Percentiles rank a stretch among this genome's conserved stretches.
Evolutionary conservation across 2,113 vertebrate species (phyloP).

Genomic region (Xenopus tropicalis): DNA sequence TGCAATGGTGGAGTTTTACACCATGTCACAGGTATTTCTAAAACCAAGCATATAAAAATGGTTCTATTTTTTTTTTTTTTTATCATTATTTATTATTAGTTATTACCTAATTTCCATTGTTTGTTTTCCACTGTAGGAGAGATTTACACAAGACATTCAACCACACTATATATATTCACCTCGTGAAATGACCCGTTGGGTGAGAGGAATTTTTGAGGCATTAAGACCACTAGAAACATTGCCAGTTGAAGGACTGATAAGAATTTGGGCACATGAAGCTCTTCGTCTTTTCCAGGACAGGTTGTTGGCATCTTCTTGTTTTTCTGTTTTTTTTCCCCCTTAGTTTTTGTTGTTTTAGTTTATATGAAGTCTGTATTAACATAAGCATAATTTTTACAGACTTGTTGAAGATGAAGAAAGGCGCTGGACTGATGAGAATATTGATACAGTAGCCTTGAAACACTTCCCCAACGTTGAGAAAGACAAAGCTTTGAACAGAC

Average conservation of each 20-base stretch:
- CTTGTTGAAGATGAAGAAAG: slow-evolving; percentile 95
- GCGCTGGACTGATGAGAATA: slow-evolving; percentile 98
- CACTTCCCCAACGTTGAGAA: slow-evolving; percentile 97
- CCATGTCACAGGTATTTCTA: slow-evolving; percentile 90
- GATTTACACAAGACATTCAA: slow-evolving; percentile 96
- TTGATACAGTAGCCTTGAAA: slow-evolving; percentile 89
- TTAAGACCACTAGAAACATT: slow-evolving; percentile 91
- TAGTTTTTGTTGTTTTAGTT: not conserved
- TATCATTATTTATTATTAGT: not conserved
- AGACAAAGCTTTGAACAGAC: slow-evolving; percentile 86
- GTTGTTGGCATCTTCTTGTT: slow-evolving; percentile 53
- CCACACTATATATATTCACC: slow-evolving; percentile 98
- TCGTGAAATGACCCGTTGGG: slow-evolving; percentile 98
- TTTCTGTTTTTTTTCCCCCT: not conserved
- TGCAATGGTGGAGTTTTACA: slow-evolving; percentile 99
- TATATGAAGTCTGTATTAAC: slow-evolving; percentile 1
- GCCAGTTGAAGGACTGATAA: slow-evolving; percentile 93
- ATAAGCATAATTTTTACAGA: slow-evolving; percentile 54
- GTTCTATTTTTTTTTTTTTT: not conserved
- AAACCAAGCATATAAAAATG: not conserved
- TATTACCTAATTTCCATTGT: too few relatives aligned
- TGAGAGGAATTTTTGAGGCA: slow-evolving; percentile 93
- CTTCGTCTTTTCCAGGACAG: slow-evolving; percentile 97
- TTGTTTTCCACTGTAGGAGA: slow-evolving; percentile 69
- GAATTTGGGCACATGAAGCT: slow-evolving; percentile 98